Conservation (phyloP, 2,888 invertebrate species). For the Pimpla rufipes region DNA sequence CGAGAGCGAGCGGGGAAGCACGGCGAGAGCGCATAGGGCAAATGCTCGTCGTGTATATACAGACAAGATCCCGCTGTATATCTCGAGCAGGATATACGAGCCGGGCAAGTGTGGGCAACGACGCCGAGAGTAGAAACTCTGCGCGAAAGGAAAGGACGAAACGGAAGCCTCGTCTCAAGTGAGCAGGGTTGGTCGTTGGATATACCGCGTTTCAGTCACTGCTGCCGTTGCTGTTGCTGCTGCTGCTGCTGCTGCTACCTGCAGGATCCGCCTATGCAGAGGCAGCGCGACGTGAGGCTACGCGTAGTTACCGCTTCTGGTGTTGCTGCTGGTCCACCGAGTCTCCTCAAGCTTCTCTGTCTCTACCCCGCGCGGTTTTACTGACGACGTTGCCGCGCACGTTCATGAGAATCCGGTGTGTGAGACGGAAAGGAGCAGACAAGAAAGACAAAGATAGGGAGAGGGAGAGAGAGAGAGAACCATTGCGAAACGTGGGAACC, state of each 20-base stretch:
- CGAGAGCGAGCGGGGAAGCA: constrained; percentile 27
- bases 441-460: neutral
- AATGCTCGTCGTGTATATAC: neutral
- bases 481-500: constrained; percentile 56
- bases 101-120: constrained; percentile 46
- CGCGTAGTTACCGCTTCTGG: constrained; percentile 50
- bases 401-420: constrained; percentile 22
- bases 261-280: constrained; percentile 8
- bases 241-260: constrained; percentile 7
- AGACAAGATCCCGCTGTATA: constrained; percentile 1
- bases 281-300: constrained; percentile 20
- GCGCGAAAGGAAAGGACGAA: constrained; percentile 30
- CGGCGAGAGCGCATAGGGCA: neutral
- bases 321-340: constrained; percentile 47
- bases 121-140: constrained; percentile 31
- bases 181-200: constrained; percentile 27
- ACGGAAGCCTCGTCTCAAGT: constrained; percentile 37
- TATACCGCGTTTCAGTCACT: constrained; percentile 8
- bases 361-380: constrained; percentile 21
- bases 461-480: constrained; percentile 4
- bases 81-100: constrained; percentile 42
- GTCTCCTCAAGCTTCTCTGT: constrained; percentile 32
- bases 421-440: constrained; percentile 2
- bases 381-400: constrained; percentile 32
- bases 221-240: constrained; percentile 8